Conservation (phyloP, 2,797 vertebrate species). For the Carcharodon carcharias region DNA sequence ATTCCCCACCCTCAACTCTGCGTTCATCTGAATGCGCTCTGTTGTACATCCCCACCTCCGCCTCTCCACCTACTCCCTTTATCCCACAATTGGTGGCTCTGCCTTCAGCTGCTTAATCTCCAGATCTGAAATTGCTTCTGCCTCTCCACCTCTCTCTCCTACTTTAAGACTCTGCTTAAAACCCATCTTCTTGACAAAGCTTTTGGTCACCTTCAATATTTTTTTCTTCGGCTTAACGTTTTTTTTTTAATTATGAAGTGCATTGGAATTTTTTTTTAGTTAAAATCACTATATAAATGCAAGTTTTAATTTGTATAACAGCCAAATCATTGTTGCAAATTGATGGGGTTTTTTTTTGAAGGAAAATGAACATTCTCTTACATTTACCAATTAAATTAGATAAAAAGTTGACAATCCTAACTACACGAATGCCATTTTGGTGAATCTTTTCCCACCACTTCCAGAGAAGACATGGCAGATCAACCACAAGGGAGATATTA, state of each 20-base stretch:
- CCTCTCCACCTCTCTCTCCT: neutral
- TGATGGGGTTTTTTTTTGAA: neutral
- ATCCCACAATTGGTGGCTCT: no score
- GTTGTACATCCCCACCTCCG: neutral
- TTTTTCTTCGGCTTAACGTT: neutral
- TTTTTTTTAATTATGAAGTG: neutral
- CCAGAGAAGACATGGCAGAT: neutral
- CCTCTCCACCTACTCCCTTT: neutral
- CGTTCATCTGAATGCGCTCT: neutral
- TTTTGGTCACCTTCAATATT: neutral
- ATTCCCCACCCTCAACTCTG: neutral
- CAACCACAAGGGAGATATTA: neutral
- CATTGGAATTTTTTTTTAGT: neutral
- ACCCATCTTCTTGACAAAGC: neutral
- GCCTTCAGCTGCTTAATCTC: neutral
- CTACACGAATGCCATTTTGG: neutral
- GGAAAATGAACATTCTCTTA: neutral
- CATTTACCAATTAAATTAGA: neutral
- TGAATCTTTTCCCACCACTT: no score
- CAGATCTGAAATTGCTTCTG: neutral
- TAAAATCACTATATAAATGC: no score
- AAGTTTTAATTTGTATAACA: neutral
- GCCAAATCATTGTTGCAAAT: neutral
- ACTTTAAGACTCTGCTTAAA: neutral
- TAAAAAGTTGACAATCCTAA: neutral